phyloP scores from a whole-genome alignment of 2,888 invertebrate genomes.

The Creontiades dilutus region DNA sequence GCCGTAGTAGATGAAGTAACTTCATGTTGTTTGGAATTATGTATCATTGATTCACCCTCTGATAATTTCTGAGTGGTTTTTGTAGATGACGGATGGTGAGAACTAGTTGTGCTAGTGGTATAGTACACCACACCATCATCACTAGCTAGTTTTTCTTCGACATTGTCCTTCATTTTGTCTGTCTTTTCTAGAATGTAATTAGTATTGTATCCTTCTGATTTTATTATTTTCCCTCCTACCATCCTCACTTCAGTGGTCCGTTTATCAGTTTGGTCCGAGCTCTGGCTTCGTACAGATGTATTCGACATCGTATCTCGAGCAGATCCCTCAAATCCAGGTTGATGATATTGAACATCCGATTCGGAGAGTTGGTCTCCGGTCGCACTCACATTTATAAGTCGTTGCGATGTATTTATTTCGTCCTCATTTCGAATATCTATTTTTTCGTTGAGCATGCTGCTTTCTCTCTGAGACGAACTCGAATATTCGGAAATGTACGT shows the following conservation, averaged over 20 bases:
- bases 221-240: slow-evolving; percentile 51
- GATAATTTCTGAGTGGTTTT: neutral
- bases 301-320: neutral
- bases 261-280: neutral
- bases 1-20: neutral
- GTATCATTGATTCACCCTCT: neutral
- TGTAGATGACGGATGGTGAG: slow-evolving; percentile 10
- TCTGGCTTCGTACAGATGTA: neutral
- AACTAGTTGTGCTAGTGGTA: slow-evolving; percentile 40
- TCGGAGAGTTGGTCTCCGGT: neutral
- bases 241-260: slow-evolving; percentile 25
- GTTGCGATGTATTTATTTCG: neutral
- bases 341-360: neutral
- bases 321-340: neutral
- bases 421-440: neutral
- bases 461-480: neutral
- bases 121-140: slow-evolving; percentile 34
- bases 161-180: neutral
- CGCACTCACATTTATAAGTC: neutral
- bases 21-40: neutral
- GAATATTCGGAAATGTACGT: neutral
- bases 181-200: neutral
- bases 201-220: neutral
- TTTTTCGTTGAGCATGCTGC: neutral
- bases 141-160: neutral